Percentiles rank a stretch among this genome's conserved stretches.
These are phyloP conservation scores for Aspidapion aeneum DNA, from an alignment of 2,888 invertebrate genomes.

Conservation along the genomic window DNA sequence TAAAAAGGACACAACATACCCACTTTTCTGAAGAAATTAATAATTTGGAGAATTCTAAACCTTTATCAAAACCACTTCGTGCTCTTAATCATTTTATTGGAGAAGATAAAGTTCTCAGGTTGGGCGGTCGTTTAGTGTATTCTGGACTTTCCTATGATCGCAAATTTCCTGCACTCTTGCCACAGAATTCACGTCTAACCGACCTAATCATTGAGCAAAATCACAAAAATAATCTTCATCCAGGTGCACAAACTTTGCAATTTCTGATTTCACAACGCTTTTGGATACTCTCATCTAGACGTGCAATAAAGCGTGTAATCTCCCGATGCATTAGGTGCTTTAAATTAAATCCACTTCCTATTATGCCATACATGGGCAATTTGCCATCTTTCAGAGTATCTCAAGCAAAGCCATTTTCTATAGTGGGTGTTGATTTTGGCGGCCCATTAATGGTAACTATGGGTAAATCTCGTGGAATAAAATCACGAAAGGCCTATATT, in stretches of 20 bases:
- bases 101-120: background rate
- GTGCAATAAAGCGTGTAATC: slow-evolving; percentile 9
- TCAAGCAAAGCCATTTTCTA: slow-evolving; percentile 21
- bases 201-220: slow-evolving; percentile 1
- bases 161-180: background rate
- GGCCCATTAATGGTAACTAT: slow-evolving; percentile 19
- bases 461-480: slow-evolving; percentile 14
- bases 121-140: background rate
- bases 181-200: background rate
- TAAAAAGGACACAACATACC: slow-evolving; percentile 11
- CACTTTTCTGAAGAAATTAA: slow-evolving; percentile 8
- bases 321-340: slow-evolving; percentile 24
- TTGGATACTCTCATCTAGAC: slow-evolving; percentile 14
- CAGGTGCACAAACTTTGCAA: slow-evolving; percentile 8
- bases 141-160: background rate
- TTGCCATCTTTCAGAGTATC: slow-evolving; percentile 27
- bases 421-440: slow-evolving; percentile 19
- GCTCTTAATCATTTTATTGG: background rate
- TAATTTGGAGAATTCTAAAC: background rate
- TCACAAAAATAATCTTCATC: slow-evolving; percentile 6
- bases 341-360: slow-evolving; percentile 16
- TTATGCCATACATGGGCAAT: slow-evolving; percentile 31
- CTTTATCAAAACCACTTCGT: background rate
- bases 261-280: slow-evolving; percentile 12
- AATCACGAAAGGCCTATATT: slow-evolving; percentile 21